Conservation (phyloP, 2,797 vertebrate species). For the Alcedo quadribrachys region DNA sequence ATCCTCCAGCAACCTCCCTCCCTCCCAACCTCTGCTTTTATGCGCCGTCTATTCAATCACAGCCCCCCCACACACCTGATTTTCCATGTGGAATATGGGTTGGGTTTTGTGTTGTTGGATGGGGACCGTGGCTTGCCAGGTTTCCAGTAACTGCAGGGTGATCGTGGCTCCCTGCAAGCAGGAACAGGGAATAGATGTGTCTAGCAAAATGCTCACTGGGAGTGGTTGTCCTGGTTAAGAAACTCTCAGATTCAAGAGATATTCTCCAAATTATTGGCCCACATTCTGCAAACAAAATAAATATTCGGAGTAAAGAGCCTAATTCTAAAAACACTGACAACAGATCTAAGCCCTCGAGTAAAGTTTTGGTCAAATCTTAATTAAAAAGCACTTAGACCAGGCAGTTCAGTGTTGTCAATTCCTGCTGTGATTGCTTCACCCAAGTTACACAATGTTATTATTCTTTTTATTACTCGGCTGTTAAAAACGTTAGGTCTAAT, state of each 20-base stretch:
- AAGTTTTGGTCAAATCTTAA: slow-evolving; percentile 57
- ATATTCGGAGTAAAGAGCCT: not conserved
- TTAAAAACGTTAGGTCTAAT: slow-evolving; percentile 49
- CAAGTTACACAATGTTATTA: slow-evolving; percentile 54
- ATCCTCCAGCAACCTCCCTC: not conserved
- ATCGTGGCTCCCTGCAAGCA: slow-evolving; percentile 2
- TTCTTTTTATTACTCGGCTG: slow-evolving; percentile 47
- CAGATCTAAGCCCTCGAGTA: slow-evolving; percentile 44
- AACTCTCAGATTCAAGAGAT: slow-evolving; percentile 30
- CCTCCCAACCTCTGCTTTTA: not conserved
- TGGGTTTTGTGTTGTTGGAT: not conserved
- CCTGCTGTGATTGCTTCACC: slow-evolving; percentile 41
- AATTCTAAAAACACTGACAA: slow-evolving; percentile 38
- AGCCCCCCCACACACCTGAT: not conserved
- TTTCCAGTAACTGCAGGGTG: not conserved
- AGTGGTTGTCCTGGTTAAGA: not conserved
- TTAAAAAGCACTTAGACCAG: slow-evolving; percentile 61
- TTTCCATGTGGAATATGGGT: not conserved
- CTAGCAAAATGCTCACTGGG: not conserved
- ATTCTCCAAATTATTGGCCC: slow-evolving; percentile 11
- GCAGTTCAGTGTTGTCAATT: slow-evolving; percentile 34
- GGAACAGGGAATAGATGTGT: not conserved
- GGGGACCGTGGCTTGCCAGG: not conserved
- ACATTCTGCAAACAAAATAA: not conserved
- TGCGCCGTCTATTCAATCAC: not conserved